Percentiles rank a stretch among this genome's conserved stretches.
Conservation (phyloP, 2,113 vertebrate species). For the Tragulus kanchil region DNA sequence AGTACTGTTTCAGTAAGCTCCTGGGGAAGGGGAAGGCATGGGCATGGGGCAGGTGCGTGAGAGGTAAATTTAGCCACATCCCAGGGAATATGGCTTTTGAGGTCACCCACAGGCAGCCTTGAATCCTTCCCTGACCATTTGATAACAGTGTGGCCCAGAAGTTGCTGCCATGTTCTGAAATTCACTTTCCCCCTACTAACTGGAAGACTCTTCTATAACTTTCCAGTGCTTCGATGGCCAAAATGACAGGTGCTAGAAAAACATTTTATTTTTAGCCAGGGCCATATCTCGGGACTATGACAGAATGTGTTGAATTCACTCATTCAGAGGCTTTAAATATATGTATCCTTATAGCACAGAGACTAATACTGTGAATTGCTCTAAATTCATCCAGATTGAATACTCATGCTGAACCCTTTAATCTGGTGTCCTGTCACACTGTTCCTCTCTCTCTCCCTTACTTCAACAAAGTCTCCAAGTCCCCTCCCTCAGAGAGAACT, state of each 20-base stretch:
- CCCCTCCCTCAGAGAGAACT: not conserved
- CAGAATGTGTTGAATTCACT: not conserved
- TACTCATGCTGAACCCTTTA: not conserved
- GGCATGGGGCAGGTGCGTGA: rapidly evolving
- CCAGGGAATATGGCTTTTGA: not conserved
- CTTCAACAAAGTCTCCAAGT: not conserved
- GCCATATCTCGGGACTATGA: not conserved
- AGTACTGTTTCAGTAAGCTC: slow-evolving; percentile 74
- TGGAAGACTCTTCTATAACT: not conserved
- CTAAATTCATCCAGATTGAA: not conserved
- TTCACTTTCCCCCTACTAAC: too few relatives aligned
- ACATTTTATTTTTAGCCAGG: not conserved
- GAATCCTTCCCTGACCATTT: not conserved
- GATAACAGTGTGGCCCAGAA: not conserved
- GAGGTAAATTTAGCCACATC: not conserved
- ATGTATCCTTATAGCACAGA: not conserved
- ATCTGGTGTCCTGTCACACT: not conserved
- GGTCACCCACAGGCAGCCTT: not conserved
- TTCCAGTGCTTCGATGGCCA: not conserved
- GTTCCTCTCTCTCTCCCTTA: not conserved
- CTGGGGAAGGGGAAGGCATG: not conserved
- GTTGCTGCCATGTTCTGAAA: not conserved
- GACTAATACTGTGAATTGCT: not conserved
- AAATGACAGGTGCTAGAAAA: not conserved
- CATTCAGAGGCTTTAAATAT: not conserved